Evolutionary conservation across 2,113 vertebrate species (phyloP).

Genomic region (Oncorhynchus keta): DNA sequence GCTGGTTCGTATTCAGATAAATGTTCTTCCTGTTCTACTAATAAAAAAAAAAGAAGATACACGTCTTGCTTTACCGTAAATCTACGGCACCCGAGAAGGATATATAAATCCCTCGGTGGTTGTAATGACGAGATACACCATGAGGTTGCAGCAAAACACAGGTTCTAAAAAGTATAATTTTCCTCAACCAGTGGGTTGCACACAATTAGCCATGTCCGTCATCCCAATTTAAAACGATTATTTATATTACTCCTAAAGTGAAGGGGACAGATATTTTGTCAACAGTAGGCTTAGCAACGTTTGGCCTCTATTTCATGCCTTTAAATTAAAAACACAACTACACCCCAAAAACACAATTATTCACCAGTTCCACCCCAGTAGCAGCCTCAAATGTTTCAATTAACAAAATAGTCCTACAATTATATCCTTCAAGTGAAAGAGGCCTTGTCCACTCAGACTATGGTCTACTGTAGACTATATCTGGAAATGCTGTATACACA

Average conservation of each 20-base stretch:
- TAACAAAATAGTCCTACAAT: not conserved
- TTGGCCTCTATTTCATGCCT: too few relatives aligned
- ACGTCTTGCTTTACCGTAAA: slow-evolving; percentile 52
- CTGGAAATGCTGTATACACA: not conserved
- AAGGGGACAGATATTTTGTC: not conserved
- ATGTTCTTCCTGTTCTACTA: not conserved
- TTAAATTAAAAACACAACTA: too few relatives aligned
- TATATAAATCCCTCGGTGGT: not conserved
- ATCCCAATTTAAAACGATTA: not conserved
- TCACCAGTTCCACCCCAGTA: not conserved
- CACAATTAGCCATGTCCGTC: not conserved
- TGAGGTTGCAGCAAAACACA: slow-evolving; percentile 36
- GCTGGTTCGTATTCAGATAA: not conserved
- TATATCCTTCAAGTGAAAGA: not conserved
- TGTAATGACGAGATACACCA: slow-evolving; percentile 21
- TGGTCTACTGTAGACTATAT: not conserved
- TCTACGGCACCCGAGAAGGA: slow-evolving; percentile 65
- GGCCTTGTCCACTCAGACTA: not conserved
- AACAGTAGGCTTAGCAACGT: too few relatives aligned
- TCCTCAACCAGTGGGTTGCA: not conserved
- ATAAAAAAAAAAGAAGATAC: slow-evolving; percentile 37
- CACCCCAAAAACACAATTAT: not conserved
- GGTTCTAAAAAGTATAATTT: not conserved
- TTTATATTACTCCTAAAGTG: not conserved
- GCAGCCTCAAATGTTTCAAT: not conserved